Conservation (phyloP, 2,113 vertebrate genomes). For the Proteles cristata region DNA sequence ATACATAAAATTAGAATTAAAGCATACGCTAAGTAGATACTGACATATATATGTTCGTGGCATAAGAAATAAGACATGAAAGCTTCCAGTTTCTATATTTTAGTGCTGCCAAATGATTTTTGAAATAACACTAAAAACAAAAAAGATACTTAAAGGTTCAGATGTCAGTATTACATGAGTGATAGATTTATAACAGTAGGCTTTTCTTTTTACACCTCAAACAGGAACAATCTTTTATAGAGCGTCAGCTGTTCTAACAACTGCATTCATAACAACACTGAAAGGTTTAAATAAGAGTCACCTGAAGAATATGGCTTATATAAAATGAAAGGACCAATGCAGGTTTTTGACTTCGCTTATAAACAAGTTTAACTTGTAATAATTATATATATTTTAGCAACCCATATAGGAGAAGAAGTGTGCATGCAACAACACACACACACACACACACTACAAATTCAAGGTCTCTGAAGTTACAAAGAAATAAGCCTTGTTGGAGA, state of each 20-base stretch:
- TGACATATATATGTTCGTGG: not conserved
- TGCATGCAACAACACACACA: rapidly evolving
- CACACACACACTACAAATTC: not conserved
- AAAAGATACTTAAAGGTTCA: not conserved
- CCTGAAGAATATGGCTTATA: not conserved
- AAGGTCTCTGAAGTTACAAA: not conserved
- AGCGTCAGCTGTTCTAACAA: not conserved
- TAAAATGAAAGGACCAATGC: not conserved
- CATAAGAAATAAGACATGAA: not conserved
- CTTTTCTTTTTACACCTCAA: not conserved
- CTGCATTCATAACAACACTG: not conserved
- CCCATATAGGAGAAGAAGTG: not conserved
- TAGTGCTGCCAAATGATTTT: not conserved
- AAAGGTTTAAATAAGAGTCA: not conserved
- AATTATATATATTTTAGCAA: not conserved
- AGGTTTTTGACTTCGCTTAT: not conserved
- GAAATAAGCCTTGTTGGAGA: not conserved
- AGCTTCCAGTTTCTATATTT: not conserved
- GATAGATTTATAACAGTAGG: not conserved
- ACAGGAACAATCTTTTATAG: not conserved
- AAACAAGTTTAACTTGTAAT: not conserved
- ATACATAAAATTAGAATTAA: not conserved
- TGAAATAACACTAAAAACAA: not conserved
- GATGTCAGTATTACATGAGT: not conserved
- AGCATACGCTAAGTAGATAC: not conserved